phyloP scores from a whole-genome alignment of 2,113 vertebrate species.

The Balaeniceps rex region DNA sequence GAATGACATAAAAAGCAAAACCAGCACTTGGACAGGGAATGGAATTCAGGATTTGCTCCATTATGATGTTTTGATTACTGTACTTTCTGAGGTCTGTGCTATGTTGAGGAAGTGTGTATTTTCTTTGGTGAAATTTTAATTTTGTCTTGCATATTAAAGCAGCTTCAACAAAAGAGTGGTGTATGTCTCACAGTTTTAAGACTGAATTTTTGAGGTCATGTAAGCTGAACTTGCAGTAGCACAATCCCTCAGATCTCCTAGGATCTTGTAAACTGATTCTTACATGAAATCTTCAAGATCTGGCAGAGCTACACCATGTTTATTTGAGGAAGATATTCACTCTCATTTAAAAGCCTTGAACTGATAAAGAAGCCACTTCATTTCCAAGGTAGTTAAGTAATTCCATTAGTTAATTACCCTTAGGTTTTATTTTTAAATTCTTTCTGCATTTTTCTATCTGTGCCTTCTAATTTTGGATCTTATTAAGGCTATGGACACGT shows the following conservation, averaged over 20 bases:
- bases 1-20: neutral
- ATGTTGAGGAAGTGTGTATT: neutral
- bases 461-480: neutral
- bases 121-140: neutral
- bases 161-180: neutral
- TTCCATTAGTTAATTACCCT: neutral
- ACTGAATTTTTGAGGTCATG: neutral
- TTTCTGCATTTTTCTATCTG: neutral
- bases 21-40: neutral
- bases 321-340: neutral
- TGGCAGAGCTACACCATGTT: neutral
- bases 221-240: neutral
- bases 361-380: neutral
- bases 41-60: neutral
- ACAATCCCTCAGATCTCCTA: neutral
- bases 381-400: neutral
- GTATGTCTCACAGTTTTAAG: neutral
- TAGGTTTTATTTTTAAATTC: neutral
- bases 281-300: neutral
- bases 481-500: neutral
- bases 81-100: neutral
- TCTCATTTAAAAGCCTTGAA: neutral
- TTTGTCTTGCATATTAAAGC: neutral
- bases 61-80: neutral
- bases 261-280: neutral